Conservation (phyloP, 2,888 invertebrate genomes). For the Nasonovia ribisnigri region DNA sequence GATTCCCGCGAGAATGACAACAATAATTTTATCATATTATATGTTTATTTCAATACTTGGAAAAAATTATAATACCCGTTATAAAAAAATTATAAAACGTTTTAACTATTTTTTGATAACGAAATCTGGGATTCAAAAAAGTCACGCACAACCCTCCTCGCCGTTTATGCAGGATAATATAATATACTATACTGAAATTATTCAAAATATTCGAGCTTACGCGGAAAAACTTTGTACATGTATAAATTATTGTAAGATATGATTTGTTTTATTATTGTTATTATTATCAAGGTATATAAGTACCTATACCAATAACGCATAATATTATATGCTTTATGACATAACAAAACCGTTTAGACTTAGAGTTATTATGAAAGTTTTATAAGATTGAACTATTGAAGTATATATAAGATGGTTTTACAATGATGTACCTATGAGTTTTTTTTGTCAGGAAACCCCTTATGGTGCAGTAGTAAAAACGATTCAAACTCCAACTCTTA, state of each 20-base stretch:
- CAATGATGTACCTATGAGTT: neutral
- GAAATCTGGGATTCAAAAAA: neutral
- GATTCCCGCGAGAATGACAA: neutral
- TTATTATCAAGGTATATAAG: neutral
- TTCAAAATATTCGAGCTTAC: neutral
- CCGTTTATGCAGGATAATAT: neutral
- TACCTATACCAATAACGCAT: neutral
- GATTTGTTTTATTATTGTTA: neutral
- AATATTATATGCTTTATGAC: neutral
- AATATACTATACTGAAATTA: neutral
- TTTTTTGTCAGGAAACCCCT: neutral
- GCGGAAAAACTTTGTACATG: neutral
- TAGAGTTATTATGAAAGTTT: neutral
- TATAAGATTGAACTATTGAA: neutral
- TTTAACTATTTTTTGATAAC: neutral
- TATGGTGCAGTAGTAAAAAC: neutral
- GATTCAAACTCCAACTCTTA: neutral
- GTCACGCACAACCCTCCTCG: neutral
- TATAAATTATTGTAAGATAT: neutral
- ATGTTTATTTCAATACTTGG: neutral
- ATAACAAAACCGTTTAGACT: neutral
- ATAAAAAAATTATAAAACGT: no score
- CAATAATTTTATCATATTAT: neutral
- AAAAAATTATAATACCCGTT: neutral
- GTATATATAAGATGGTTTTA: neutral